Conservation (phyloP, 1,140 invertebrate genomes). For the Grapholita molesta region DNA sequence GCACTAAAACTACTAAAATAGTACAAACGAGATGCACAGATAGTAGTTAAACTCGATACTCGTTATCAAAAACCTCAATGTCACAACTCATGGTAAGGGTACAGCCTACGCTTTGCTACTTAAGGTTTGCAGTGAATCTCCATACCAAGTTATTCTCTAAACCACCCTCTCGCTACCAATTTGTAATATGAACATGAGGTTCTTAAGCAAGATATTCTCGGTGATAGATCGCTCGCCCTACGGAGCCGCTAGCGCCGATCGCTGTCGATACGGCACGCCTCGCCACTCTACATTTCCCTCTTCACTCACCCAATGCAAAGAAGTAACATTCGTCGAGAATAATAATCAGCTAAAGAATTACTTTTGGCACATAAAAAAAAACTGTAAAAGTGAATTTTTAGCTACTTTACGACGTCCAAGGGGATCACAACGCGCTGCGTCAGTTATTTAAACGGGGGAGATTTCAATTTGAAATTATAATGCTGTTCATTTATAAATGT, state of each 20-base stretch:
- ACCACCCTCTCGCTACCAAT: no score
- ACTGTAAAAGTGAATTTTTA: slow-evolving; percentile 8
- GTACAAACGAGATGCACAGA: no score
- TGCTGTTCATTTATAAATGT: background rate
- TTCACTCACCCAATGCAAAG: slow-evolving; percentile 15
- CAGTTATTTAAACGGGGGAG: slow-evolving; percentile 1
- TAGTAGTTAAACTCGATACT: no score
- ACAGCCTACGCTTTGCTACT: no score
- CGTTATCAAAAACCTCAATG: no score
- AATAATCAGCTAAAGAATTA: slow-evolving; percentile 5
- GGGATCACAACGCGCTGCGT: background rate
- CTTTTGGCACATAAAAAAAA: slow-evolving; percentile 11
- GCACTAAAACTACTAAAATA: no score
- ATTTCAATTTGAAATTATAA: slow-evolving; percentile 12
- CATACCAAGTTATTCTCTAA: no score
- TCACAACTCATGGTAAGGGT: no score
- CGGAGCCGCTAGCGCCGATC: background rate
- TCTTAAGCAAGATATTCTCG: background rate
- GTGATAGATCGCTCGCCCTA: background rate
- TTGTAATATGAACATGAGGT: background rate
- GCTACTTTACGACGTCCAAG: background rate
- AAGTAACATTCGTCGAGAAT: slow-evolving; percentile 16
- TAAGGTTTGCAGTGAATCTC: no score
- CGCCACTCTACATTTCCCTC: slow-evolving; percentile 6
- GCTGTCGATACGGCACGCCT: slow-evolving; percentile 13